Evolutionary conservation across 1,140 invertebrate genomes (phyloP), one percentile per base, ranked within the genome.

Genomic region (Drosophila suzukii): DNA sequence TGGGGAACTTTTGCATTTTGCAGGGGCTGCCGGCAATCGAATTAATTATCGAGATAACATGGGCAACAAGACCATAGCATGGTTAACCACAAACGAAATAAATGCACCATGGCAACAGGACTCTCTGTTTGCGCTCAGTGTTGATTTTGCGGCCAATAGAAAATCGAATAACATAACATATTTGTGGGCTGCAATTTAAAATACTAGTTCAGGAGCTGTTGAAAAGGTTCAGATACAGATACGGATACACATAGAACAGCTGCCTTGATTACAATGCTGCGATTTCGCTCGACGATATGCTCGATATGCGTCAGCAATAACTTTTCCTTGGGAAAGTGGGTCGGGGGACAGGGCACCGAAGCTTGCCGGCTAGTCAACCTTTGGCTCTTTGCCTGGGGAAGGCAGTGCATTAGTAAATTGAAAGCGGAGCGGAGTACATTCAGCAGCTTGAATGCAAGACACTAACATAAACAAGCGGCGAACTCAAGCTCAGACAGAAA

Each of bases 331-430:
- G 8, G 17, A 15, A 67, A 47, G 54, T 67, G 36, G 30, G 13
- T 56, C 10, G 17, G 63, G 41, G 50, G 20, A 24, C 17, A 43
- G 20, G 60, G 15, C n/a, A 12, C 56, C n/a, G 15, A 57, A 59
- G 44, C 53, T 56, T 58, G 58, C 39, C 53, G 66, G 65, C 73
- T 70, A 81, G 78, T 75, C 82, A 72, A 82, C 78, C 75, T 82
- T 61, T 84, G 51, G 61, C 59, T 73, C 59, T 62, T n/a, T 56
- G 38, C 50, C 38, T n/a, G 32, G 36, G 34, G 20, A 34, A 51
- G 50, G 62, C 61, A 72, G 56, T 88, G 80, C 83, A 88, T 88
- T 88, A 88, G 83, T 77, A 88, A 83, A 88, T 88, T 88, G 83
- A 89, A 88, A 83, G 83, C 76, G 78, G 75, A 81, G 57, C 60